phyloP scores from a whole-genome alignment of 1,140 invertebrate genomes.

The Drosophila sucinea region DNA sequence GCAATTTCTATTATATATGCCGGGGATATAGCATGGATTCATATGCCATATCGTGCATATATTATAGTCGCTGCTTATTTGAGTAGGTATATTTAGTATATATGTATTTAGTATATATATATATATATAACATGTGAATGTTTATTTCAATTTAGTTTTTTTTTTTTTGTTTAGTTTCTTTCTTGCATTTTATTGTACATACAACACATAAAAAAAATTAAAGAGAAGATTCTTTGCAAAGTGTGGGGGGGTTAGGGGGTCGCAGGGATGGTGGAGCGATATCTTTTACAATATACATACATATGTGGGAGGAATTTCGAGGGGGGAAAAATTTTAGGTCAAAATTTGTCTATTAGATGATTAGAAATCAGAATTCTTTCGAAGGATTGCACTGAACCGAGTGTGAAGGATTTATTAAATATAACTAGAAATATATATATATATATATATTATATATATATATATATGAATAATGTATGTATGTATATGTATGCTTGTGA shows the following conservation, averaged over 20 bases:
- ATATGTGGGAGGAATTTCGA: not conserved
- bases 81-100: slow-evolving; percentile 1
- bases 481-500: slow-evolving; percentile 29
- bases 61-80: slow-evolving; percentile 11
- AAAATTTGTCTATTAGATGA: not conserved
- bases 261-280: not conserved
- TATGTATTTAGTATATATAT: slow-evolving; percentile 31
- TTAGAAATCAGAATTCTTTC: not conserved
- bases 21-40: not conserved
- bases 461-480: slow-evolving; percentile 48
- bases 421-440: slow-evolving; percentile 41
- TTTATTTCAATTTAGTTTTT: slow-evolving; percentile 21
- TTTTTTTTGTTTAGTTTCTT: slow-evolving; percentile 4
- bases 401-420: not conserved
- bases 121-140: slow-evolving; percentile 72
- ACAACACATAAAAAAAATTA: slow-evolving; percentile 28
- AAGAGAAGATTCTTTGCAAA: not conserved
- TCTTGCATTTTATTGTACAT: slow-evolving; percentile 54
- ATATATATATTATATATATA: slow-evolving; percentile 35
- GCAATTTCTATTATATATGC: slow-evolving; percentile 3
- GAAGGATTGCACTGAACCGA: not conserved
- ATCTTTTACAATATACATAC: slow-evolving; percentile 10
- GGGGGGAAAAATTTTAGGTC: not conserved
- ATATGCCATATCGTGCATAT: not conserved
- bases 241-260: not conserved